phyloP scores from a whole-genome alignment of 2,113 vertebrate genomes.

The Arenaria interpres region DNA sequence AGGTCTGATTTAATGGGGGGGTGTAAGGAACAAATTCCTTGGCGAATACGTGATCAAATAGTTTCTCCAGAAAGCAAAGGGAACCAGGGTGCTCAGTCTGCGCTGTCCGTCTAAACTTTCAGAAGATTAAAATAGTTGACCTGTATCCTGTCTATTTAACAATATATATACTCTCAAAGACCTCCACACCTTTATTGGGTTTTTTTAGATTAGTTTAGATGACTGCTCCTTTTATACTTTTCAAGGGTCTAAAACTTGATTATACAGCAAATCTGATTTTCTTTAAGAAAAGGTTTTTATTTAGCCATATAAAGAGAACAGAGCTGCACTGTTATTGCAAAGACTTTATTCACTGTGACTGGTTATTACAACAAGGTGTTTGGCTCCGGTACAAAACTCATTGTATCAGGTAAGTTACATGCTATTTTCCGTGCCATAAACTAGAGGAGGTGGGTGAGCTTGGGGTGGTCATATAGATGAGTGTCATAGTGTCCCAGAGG shows the following conservation, averaged over 20 bases:
- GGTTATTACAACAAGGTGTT: background rate
- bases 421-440: background rate
- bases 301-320: background rate
- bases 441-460: background rate
- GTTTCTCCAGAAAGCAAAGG: background rate
- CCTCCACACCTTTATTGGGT: background rate
- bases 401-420: slow-evolving; percentile 28
- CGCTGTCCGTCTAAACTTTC: background rate
- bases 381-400: slow-evolving; percentile 24
- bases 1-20: background rate
- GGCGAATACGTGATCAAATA: background rate
- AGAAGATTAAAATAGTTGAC: background rate
- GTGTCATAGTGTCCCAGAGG: background rate
- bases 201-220: background rate
- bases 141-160: background rate
- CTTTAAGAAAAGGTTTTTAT: background rate
- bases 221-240: background rate
- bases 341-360: background rate
- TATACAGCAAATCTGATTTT: background rate
- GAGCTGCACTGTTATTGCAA: background rate
- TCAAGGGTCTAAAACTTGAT: background rate
- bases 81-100: background rate
- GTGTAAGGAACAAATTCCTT: background rate
- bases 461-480: background rate
- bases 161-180: fast-evolving